Percentiles rank a stretch among this genome's conserved stretches.
These are phyloP conservation scores for Cataglyphis livida DNA, from an alignment of 2,888 invertebrate species.

Conservation along the genomic window DNA sequence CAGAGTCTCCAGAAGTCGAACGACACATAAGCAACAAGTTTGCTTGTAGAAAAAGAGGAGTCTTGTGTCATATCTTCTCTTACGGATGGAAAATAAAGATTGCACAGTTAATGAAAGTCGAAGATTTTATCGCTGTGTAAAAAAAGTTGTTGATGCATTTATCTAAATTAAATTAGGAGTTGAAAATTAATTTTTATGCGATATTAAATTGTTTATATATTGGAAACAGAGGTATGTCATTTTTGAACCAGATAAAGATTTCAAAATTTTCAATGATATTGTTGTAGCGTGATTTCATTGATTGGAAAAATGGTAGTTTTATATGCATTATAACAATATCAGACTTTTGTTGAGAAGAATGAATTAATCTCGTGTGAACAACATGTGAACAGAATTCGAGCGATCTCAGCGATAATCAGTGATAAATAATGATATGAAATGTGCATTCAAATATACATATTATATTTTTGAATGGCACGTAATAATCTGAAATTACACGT, in stretches of 20 bases:
- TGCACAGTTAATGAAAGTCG: neutral
- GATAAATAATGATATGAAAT: neutral
- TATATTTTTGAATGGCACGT: neutral
- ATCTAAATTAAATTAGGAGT: slow-evolving; percentile 8
- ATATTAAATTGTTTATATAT: neutral
- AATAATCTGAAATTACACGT: neutral
- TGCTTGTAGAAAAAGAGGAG: slow-evolving; percentile 15
- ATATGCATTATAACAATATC: neutral
- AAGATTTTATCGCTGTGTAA: neutral
- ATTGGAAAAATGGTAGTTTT: slow-evolving; percentile 13
- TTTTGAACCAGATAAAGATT: neutral
- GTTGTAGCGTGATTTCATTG: slow-evolving; percentile 6
- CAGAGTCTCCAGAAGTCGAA: slow-evolving; percentile 59
- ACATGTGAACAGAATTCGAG: neutral
- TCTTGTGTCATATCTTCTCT: neutral
- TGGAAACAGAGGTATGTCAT: neutral
- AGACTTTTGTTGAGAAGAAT: neutral
- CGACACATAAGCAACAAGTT: slow-evolving; percentile 76
- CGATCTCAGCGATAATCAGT: neutral
- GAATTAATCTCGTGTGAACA: neutral
- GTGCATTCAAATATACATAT: neutral
- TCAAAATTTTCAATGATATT: neutral
- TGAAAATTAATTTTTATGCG: neutral
- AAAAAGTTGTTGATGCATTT: neutral
- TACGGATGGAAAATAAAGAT: neutral